Evolutionary conservation across 2,113 vertebrate genomes (phyloP).

Genomic region (Ranitomeya imitator): DNA sequence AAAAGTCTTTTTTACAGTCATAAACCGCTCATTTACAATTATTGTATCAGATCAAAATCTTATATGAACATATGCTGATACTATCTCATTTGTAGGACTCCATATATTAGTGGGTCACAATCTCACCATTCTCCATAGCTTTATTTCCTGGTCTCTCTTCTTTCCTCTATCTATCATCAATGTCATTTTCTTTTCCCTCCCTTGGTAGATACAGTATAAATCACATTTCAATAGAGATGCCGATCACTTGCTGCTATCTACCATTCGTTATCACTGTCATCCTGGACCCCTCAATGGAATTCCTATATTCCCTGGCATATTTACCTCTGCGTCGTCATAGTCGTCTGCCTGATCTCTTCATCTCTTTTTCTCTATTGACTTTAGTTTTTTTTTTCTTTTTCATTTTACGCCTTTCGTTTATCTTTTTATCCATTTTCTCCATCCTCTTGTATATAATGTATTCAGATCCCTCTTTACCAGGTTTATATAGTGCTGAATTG

Average conservation of each 20-base stretch:
- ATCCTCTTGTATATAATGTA: background rate
- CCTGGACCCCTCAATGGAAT: background rate
- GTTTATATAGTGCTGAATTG: background rate
- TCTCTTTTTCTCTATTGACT: conserved; percentile 19
- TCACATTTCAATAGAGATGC: conserved; percentile 3
- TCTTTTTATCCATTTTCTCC: background rate
- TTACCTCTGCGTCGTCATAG: background rate
- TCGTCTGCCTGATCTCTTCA: conserved; percentile 4
- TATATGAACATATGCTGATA: background rate
- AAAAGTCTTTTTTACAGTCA: background rate
- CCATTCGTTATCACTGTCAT: conserved; percentile 16
- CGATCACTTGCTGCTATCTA: conserved; percentile 15
- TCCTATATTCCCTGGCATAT: conserved; percentile 10
- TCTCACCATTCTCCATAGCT: background rate
- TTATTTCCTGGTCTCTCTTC: background rate
- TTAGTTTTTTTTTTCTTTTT: background rate
- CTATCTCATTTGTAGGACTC: background rate
- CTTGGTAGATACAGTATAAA: background rate
- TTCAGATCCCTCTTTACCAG: background rate
- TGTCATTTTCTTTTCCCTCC: conserved; percentile 11
- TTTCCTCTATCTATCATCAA: background rate
- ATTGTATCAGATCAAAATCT: background rate
- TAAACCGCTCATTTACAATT: background rate
- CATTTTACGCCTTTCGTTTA: conserved; percentile 11
- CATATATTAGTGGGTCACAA: background rate